Base-by-base conservation (phyloP, 2,888 invertebrate species). In the Chromoteleia sp. region DNA sequence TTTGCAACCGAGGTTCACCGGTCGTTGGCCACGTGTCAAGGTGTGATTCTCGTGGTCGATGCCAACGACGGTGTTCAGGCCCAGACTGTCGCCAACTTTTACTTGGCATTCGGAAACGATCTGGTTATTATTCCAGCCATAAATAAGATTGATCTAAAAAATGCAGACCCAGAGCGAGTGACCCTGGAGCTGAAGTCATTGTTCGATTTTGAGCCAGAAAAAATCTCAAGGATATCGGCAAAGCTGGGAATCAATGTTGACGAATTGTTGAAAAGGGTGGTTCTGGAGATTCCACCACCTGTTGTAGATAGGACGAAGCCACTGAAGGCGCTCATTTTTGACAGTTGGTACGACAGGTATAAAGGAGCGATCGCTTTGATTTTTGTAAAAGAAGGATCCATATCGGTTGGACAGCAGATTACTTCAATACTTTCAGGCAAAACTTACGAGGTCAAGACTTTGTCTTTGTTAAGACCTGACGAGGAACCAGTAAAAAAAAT, bases 41-140 rank as follows among this genome's bases (percentile, higher is more conserved):
- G 99, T 7, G 99, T 98, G 0, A 94, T 99, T 83, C 93, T 99
- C 68, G 92, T 99, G 59, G 97, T 99, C 0, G 99, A 99, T 93
- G 98, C 99, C 0, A 98, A 98, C 92, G 97, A 98, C 93, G 97
- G 97, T 6, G 95, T 98, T 1, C 98, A 99, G 93, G 99, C 99
- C 0, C 99, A 99, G 92, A 99, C 99, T 0, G 98, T 99, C 0
- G 98, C 99, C 12, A 99, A 99, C 88, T 98, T 97, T 92, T 96
- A 97, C 90, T 92, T 99, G 81, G 98, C 99, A 0, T 96, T 96
- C 92, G 95, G 95, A 61, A 95, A 94, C 84, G 95, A 98, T 86
- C 92, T 99, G 63, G 92, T 93, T 0, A 95, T 99, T 74, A 95
- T 99, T 87, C 98, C 99, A 0, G 98, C 98, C 0, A 93, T 99